Evolutionary conservation across 2,113 vertebrate genomes (phyloP), one percentile per base, ranked within the genome.

Genomic region (Nibea coibor): DNA sequence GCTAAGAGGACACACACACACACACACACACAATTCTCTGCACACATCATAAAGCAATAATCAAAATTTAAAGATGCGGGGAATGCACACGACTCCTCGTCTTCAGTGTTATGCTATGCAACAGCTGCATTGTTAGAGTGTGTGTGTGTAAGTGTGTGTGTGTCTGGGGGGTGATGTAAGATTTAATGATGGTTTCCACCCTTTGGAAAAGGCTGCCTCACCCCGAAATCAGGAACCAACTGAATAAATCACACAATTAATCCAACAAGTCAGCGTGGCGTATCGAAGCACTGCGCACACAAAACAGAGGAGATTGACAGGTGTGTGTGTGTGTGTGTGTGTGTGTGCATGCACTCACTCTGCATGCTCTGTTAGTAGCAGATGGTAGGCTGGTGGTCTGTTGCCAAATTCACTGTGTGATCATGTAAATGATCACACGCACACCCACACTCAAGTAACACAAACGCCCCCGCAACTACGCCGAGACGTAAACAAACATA

Each of bases 381-480:
- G 92, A 93, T 93, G 91, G 91, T 86, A 85, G 71, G 53, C 61
- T 61, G 64, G 76, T 89, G 81, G 69, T 91, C 72, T 80, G 82
- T 61, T 85, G 92, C 92, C 91, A 92, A 89, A 86, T 89, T 91
- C 80, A 24, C 84, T 74, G 72, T 87, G 82, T 92, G 92, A 91
- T 85, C 89, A 90, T 88, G 80, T 90, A 89, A 91, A 92, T 86
- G 80, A 88, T 88, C 86, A 77, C 83, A 86, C 74, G 75, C 82
- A 70, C 62, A 76, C 48, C 24, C 73, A 80, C 89, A 83, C 78
- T 77, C 28, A 75, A 87, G 68, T 39, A 85, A 87, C 77, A 83
- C 83, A 86, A 74, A 80, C 26, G 7, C 73, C 62, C 51, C 74
- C n/a, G 66, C 48, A 45, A 72, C 54, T 39, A 64, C 50, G 35